Conservation (phyloP, 2,797 vertebrate genomes). For the Enteromius unitaeniatus region DNA sequence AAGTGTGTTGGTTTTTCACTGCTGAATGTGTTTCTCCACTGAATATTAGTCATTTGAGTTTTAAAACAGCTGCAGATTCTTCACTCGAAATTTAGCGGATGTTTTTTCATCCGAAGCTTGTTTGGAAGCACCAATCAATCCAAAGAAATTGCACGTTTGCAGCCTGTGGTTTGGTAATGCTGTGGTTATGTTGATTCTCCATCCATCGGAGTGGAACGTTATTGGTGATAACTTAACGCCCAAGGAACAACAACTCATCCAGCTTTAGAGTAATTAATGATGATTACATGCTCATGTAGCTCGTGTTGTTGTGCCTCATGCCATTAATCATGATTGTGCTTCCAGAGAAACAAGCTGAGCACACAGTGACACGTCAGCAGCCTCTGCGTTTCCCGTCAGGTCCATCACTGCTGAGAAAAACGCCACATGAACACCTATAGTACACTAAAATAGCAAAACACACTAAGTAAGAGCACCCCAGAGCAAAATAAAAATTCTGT, state of each 20-base stretch:
- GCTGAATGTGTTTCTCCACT: not conserved
- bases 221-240: constrained; percentile 32
- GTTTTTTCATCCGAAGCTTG: not conserved
- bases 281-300: constrained; percentile 77
- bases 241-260: constrained; percentile 43
- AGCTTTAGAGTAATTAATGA: constrained; percentile 72
- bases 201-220: constrained; percentile 12
- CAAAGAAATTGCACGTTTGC: not conserved
- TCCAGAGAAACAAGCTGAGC: constrained; percentile 71
- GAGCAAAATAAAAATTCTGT: not conserved
- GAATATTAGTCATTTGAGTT: not conserved
- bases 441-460: not conserved
- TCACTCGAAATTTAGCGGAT: not conserved
- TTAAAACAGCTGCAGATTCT: not conserved
- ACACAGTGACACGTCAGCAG: constrained; percentile 61
- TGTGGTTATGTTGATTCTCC: not conserved
- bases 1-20: not conserved
- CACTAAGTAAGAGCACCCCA: not conserved
- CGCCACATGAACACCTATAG: not conserved
- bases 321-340: constrained; percentile 77
- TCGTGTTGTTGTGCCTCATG: constrained; percentile 66
- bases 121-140: not conserved
- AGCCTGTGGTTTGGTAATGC: not conserved
- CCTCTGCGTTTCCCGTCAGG: constrained; percentile 8
- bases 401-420: not conserved